These are phyloP conservation scores for Dolichallabes microphthalmus DNA, from an alignment of 2,113 vertebrate species.

Conservation along the genomic window DNA sequence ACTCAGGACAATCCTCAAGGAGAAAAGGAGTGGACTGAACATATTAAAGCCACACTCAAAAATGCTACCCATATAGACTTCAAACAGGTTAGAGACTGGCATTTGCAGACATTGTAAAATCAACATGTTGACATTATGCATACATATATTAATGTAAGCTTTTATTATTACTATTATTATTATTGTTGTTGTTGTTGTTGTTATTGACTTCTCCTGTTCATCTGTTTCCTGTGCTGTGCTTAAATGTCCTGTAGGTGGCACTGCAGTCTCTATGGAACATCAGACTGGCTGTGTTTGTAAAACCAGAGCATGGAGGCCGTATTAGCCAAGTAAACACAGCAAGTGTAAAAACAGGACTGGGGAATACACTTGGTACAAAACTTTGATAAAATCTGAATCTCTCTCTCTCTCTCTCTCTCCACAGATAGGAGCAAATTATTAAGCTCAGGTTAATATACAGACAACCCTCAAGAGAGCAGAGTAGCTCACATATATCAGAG, in stretches of 20 bases:
- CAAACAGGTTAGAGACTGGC: slow-evolving; percentile 70
- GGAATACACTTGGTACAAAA: slow-evolving; percentile 80
- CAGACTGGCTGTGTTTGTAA: slow-evolving; percentile 82
- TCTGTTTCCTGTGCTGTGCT: slow-evolving; percentile 19
- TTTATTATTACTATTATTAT: not conserved
- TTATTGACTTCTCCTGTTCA: slow-evolving; percentile 28
- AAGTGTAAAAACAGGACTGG: slow-evolving; percentile 83
- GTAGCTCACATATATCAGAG: not conserved
- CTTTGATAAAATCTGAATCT: not conserved
- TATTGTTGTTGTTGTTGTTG: not conserved
- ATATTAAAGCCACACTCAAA: slow-evolving; percentile 74
- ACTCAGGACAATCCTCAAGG: slow-evolving; percentile 87
- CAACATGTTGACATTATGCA: not conserved
- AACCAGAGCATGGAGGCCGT: slow-evolving; percentile 75
- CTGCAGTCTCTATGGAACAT: slow-evolving; percentile 87
- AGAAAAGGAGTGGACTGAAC: slow-evolving; percentile 85
- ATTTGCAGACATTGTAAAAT: not conserved
- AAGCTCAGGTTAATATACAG: not conserved
- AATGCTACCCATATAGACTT: slow-evolving; percentile 77
- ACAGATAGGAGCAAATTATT: not conserved
- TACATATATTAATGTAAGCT: not conserved
- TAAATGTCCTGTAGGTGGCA: slow-evolving; percentile 73
- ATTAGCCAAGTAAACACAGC: slow-evolving; percentile 81
- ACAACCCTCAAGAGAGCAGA: not conserved
- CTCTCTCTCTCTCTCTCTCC: not conserved